These are phyloP conservation scores for Ceuthmochares aereus DNA, from an alignment of 2,113 vertebrate species.

Conservation along the genomic window DNA sequence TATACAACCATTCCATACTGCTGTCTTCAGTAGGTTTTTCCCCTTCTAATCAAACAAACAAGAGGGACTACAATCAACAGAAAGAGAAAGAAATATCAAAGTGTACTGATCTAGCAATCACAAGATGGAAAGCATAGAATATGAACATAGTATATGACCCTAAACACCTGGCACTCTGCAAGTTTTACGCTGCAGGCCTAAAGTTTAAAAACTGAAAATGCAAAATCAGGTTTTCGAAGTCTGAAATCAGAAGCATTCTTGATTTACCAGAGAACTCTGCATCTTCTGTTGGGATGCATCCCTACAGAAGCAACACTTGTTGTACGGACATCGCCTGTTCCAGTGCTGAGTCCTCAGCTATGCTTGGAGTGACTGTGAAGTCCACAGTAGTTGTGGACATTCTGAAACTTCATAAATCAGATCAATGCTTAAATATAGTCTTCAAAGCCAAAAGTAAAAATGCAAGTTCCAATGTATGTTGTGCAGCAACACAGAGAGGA, in stretches of 20 bases:
- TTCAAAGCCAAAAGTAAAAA: neutral
- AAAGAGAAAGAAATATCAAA: neutral
- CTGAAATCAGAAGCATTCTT: neutral
- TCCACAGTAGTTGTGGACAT: rapidly evolving
- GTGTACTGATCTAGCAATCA: neutral
- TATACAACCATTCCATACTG: rapidly evolving
- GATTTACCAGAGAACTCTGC: neutral
- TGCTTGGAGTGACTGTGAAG: neutral
- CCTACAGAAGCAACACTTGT: neutral
- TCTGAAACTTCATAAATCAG: neutral
- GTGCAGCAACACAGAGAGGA: neutral
- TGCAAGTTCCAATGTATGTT: neutral
- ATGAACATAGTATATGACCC: rapidly evolving
- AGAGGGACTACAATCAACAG: neutral
- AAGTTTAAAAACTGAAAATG: neutral
- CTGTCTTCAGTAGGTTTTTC: neutral
- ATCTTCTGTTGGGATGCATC: neutral
- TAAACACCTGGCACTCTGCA: neutral
- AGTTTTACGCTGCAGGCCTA: neutral
- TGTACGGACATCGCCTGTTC: neutral
- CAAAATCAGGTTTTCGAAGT: neutral
- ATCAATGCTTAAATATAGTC: neutral
- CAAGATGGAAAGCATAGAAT: neutral
- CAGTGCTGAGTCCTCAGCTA: neutral
- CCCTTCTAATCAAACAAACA: neutral